These are phyloP conservation scores for Synergus japonicus DNA, from an alignment of 2,888 invertebrate genomes.

Conservation along the genomic window DNA sequence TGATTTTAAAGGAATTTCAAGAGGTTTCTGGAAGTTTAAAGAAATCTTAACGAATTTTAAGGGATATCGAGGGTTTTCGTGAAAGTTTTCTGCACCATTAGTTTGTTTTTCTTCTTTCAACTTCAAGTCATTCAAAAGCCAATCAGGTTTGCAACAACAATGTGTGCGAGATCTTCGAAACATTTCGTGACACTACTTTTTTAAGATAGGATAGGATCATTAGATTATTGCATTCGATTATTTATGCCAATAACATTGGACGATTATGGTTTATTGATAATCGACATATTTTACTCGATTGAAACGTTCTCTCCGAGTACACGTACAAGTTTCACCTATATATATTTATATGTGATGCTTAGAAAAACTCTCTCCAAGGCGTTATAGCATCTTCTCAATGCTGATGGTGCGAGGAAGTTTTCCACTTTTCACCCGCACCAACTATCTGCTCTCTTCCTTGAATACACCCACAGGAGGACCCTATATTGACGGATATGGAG, in stretches of 20 bases:
- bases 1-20: too few relatives aligned
- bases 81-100: too few relatives aligned
- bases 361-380: slow-evolving; percentile 50
- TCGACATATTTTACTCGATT: slow-evolving; percentile 48
- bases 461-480: background rate
- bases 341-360: slow-evolving; percentile 46
- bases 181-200: too few relatives aligned
- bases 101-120: too few relatives aligned
- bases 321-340: slow-evolving; percentile 46
- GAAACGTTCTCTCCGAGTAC: slow-evolving; percentile 46
- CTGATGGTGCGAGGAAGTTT: slow-evolving; percentile 51
- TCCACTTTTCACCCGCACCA: slow-evolving; percentile 49
- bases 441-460: slow-evolving; percentile 38
- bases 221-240: too few relatives aligned
- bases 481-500: background rate
- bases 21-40: too few relatives aligned
- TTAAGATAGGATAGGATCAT: too few relatives aligned
- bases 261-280: slow-evolving; percentile 25
- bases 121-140: too few relatives aligned
- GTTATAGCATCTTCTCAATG: slow-evolving; percentile 53
- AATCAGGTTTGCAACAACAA: too few relatives aligned
- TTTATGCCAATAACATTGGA: background rate
- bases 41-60: too few relatives aligned
- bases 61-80: too few relatives aligned
- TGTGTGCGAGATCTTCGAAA: too few relatives aligned